phyloP scores from a whole-genome alignment of 2,113 vertebrate genomes.

The Tragelaphus buxtoni region DNA sequence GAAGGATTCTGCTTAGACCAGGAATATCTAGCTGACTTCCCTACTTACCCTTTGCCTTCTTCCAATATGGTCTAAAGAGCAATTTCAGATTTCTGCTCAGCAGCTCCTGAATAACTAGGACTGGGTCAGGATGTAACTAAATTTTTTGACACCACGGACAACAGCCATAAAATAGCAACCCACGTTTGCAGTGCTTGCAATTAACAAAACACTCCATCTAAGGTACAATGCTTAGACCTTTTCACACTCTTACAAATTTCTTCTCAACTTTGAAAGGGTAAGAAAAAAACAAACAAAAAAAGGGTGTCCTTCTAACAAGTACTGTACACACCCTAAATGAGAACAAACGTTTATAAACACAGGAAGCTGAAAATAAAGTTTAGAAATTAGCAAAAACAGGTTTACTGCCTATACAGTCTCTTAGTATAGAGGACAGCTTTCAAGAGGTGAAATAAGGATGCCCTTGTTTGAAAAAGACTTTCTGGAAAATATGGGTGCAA shows the following conservation, averaged over 20 bases:
- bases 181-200: neutral
- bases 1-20: neutral
- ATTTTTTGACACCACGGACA: neutral
- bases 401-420: conserved; percentile 1
- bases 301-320: conserved; percentile 40
- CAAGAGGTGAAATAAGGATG: conserved; percentile 9
- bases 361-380: conserved; percentile 48
- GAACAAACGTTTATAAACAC: conserved; percentile 50
- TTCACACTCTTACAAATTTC: conserved; percentile 34
- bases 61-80: neutral
- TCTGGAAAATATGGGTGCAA: neutral
- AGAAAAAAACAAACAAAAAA: neutral
- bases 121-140: neutral
- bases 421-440: neutral
- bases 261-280: conserved; percentile 39
- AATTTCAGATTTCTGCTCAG: neutral
- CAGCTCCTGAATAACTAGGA: neutral
- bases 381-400: conserved; percentile 12
- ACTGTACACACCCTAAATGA: neutral
- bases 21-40: neutral
- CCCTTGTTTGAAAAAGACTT: neutral
- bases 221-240: conserved; percentile 18
- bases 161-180: neutral
- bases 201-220: neutral
- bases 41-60: neutral